Evolutionary conservation across 2,888 invertebrate species (phyloP).

Genomic region (Heliothis peltigera): DNA sequence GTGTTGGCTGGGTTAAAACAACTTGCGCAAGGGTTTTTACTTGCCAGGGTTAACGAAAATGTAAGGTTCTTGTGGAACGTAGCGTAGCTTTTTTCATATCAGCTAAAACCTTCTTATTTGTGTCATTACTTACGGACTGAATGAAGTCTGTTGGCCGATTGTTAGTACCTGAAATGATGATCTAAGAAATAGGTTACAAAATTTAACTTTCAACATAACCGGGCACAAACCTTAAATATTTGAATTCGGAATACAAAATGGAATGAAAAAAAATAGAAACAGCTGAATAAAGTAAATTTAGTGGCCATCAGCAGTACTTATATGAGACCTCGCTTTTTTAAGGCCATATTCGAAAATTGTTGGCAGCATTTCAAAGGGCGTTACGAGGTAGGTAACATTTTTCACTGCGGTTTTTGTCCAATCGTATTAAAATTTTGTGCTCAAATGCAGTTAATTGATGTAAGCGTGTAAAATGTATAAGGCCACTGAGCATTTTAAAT

Average conservation of each 20-base stretch:
- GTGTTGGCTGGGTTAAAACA: background rate
- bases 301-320: background rate
- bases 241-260: no score
- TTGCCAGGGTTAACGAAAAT: no score
- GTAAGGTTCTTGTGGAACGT: no score
- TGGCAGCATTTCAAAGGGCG: conserved; percentile 53
- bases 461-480: conserved; percentile 8
- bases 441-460: conserved; percentile 25
- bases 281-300: background rate
- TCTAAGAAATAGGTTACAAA: no score
- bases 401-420: conserved; percentile 30
- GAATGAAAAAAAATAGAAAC: background rate
- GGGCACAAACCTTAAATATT: no score
- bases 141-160: no score
- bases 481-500: no score
- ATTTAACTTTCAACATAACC: no score
- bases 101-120: no score
- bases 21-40: background rate
- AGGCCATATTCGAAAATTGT: conserved; percentile 33
- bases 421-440: conserved; percentile 25
- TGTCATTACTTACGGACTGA: no score
- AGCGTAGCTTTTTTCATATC: no score
- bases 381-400: conserved; percentile 33
- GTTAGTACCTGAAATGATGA: no score
- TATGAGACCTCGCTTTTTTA: background rate